Conservation (phyloP, 2,797 vertebrate genomes). For the Crax fasciolata region DNA sequence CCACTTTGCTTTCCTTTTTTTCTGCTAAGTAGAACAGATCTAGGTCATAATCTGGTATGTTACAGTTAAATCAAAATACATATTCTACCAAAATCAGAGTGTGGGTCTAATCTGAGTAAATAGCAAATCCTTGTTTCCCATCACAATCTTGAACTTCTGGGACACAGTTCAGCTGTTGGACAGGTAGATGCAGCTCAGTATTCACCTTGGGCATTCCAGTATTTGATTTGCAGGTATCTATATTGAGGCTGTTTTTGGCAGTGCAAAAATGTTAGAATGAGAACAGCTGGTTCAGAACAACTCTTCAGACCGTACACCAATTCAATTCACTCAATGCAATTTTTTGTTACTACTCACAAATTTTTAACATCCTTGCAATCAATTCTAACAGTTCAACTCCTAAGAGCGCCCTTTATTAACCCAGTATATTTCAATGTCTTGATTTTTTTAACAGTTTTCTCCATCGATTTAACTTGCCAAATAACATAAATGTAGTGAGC, state of each 20-base stretch:
- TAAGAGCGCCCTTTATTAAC: background rate
- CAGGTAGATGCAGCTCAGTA: background rate
- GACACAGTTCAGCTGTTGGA: constrained; percentile 14
- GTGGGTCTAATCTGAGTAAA: background rate
- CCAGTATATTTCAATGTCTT: background rate
- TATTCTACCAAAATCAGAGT: background rate
- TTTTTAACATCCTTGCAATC: background rate
- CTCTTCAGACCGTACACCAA: background rate
- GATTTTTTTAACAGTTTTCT: background rate
- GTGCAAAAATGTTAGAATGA: background rate
- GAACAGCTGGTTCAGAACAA: background rate
- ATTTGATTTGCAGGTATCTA: background rate
- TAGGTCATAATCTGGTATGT: background rate
- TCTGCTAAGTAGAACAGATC: background rate
- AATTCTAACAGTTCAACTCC: background rate
- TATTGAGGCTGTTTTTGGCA: constrained; percentile 5
- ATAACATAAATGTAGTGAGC: background rate
- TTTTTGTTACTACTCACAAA: background rate
- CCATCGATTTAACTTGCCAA: background rate
- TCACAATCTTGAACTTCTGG: constrained; percentile 3
- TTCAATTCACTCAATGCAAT: background rate
- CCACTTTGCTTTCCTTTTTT: background rate
- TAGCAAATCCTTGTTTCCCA: constrained; percentile 29
- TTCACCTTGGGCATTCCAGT: constrained; percentile 25
- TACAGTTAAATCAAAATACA: background rate